Evolutionary conservation across 2,888 invertebrate species (phyloP).

Genomic region (Altica lythri): DNA sequence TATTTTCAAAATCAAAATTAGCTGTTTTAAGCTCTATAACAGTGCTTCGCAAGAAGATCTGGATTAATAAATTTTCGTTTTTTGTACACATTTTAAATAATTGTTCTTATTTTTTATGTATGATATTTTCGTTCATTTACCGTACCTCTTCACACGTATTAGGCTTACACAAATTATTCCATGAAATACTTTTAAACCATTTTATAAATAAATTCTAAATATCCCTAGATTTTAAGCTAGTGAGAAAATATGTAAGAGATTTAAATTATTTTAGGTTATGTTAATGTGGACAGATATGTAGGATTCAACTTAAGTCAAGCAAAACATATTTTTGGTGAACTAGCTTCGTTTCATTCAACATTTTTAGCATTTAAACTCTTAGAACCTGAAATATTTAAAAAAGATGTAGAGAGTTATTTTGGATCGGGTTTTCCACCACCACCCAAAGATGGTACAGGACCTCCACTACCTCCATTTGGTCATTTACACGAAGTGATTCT

Average conservation of each 20-base stretch:
- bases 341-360: slow-evolving; percentile 61
- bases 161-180: no score
- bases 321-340: slow-evolving; percentile 51
- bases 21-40: no score
- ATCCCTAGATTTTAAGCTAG: no score
- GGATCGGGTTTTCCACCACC: neutral
- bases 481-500: neutral
- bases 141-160: no score
- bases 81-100: no score
- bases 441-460: neutral
- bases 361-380: slow-evolving; percentile 58
- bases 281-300: slow-evolving; percentile 52
- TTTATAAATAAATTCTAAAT: no score
- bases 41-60: no score
- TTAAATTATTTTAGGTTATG: slow-evolving; percentile 50
- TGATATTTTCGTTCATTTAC: no score
- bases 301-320: slow-evolving; percentile 58
- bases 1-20: no score
- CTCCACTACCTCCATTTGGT: neutral
- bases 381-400: neutral
- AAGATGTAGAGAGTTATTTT: neutral
- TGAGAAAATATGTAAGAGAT: neutral
- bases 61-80: no score
- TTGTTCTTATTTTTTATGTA: no score
- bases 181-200: no score